Percentiles rank a stretch among this genome's conserved stretches.
phyloP scores from a whole-genome alignment of 2,797 vertebrate species.

The Petrocephalus schoutedeni region DNA sequence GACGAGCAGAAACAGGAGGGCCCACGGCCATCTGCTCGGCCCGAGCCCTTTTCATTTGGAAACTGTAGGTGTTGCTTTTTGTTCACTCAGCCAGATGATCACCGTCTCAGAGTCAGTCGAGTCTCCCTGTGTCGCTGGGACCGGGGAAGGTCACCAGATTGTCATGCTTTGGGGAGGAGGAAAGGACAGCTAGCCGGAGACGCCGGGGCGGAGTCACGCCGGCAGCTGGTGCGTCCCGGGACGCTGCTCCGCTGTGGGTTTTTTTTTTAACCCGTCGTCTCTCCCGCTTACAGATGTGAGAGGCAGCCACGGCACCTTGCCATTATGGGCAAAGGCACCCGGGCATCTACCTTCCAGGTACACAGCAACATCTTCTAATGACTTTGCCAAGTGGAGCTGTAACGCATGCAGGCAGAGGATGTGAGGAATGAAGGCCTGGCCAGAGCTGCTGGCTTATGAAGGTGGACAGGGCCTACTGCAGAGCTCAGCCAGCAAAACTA shows the following conservation, averaged over 20 bases:
- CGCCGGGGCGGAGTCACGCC: conserved; percentile 65
- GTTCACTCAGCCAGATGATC: conserved; percentile 60
- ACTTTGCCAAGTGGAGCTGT: conserved; percentile 16
- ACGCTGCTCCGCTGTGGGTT: conserved; percentile 46
- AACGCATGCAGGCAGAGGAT: not conserved
- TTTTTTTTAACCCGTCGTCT: conserved; percentile 33
- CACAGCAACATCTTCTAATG: conserved; percentile 20
- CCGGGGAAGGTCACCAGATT: conserved; percentile 63
- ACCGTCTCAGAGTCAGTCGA: conserved; percentile 50
- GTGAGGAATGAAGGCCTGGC: not conserved
- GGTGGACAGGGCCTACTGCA: not conserved
- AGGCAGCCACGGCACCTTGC: conserved; percentile 42
- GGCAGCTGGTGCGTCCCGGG: conserved; percentile 75
- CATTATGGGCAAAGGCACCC: conserved; percentile 51
- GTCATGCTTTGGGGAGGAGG: conserved; percentile 54
- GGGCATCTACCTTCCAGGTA: conserved; percentile 26
- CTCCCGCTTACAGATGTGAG: conserved; percentile 52
- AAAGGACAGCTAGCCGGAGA: conserved; percentile 48
- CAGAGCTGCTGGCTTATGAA: not conserved
- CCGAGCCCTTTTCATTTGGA: conserved; percentile 39
- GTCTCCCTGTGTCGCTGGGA: conserved; percentile 50
- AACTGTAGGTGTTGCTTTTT: conserved; percentile 52
- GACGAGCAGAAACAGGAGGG: conserved; percentile 51
- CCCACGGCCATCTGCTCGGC: conserved; percentile 63
- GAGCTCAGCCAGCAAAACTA: not conserved